phyloP scores from a whole-genome alignment of 2,888 invertebrate genomes.

The Mesorhabditis sp. region DNA sequence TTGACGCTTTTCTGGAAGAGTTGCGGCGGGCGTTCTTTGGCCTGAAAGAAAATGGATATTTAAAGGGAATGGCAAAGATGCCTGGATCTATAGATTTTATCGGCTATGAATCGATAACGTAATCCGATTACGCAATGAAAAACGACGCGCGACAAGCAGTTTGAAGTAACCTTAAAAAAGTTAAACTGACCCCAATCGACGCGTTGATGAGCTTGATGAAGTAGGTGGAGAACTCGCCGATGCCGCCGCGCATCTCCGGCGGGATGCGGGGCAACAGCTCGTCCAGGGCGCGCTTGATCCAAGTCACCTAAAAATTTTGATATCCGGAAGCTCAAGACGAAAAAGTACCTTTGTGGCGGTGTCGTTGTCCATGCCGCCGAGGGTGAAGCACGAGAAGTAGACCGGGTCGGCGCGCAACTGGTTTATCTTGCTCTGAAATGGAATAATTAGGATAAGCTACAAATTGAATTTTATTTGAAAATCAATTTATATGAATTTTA shows the following conservation, averaged over 20 bases:
- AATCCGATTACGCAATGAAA: slow-evolving; percentile 3
- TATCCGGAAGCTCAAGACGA: not conserved
- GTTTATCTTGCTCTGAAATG: too few species aligned
- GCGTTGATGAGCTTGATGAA: slow-evolving; percentile 37
- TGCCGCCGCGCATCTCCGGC: slow-evolving; percentile 34
- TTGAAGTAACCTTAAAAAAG: not conserved
- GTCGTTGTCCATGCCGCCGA: slow-evolving; percentile 28
- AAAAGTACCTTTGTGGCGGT: slow-evolving; percentile 26
- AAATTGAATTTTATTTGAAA: too few species aligned
- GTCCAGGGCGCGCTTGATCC: slow-evolving; percentile 36
- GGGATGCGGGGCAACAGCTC: slow-evolving; percentile 39
- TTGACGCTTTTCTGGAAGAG: slow-evolving; percentile 25
- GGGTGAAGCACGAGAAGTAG: slow-evolving; percentile 22
- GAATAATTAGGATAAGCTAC: not conserved
- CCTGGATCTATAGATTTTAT: not conserved
- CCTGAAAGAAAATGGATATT: not conserved
- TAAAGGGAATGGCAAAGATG: not conserved
- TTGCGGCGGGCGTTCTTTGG: slow-evolving; percentile 11
- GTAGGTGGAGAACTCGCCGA: slow-evolving; percentile 36
- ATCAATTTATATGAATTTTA: too few species aligned
- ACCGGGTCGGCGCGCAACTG: slow-evolving; percentile 17
- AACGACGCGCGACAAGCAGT: not conserved
- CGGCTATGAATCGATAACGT: not conserved
- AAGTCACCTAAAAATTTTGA: slow-evolving; percentile 17
- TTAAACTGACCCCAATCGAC: slow-evolving; percentile 10